Evolutionary conservation across 2,888 invertebrate genomes (phyloP), one percentile per base, ranked within the genome.

Genomic region (Scelioninae gen. 1): DNA sequence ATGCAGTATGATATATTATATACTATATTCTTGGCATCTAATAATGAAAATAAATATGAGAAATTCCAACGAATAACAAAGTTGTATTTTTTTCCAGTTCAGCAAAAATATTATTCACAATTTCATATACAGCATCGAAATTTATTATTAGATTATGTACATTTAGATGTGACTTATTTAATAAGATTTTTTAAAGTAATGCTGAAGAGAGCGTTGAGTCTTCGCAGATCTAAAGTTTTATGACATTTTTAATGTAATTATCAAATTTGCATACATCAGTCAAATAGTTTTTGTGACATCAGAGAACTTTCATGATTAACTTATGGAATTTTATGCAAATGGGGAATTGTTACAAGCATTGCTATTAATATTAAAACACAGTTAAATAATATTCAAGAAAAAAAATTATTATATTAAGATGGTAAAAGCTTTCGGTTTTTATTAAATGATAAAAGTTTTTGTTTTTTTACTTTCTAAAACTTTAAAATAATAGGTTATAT

Each of bases 201-300:
- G 23, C 29, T 49, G 23, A 49, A 49, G 49, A 9, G 23, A 23
- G n/a, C 38, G 56, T 38, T 38, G 11, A 38, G 34, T 47, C 65
- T 47, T 38, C 29, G n/a, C n/a, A 51, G 53, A 63, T 16, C 49
- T 63, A 11, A 72, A 72, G 71, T 72, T 72, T 69, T 58, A 56
- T 69, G 49, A 69, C 34, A 62, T 72, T 60, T 72, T 60, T 72
- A 72, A 72, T 72, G 38, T 40, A 60, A 72, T 71, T 71, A 71
- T 9, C 49, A 51, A 49, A 71, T 71, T 71, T 71, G 71, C 60
- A 71, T 71, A 60, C 60, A 60, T 71, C 71, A 71, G 51, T 60
- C 71, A 71, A 60, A 51, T 40, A 58, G 60, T 71, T 60, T 60
- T 60, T 60, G 60, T 60, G 51, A 60, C 60, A 71, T 71, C 60